Evolutionary conservation across 2,797 vertebrate species (phyloP).

Genomic region (Cirrhinus mrigala): DNA sequence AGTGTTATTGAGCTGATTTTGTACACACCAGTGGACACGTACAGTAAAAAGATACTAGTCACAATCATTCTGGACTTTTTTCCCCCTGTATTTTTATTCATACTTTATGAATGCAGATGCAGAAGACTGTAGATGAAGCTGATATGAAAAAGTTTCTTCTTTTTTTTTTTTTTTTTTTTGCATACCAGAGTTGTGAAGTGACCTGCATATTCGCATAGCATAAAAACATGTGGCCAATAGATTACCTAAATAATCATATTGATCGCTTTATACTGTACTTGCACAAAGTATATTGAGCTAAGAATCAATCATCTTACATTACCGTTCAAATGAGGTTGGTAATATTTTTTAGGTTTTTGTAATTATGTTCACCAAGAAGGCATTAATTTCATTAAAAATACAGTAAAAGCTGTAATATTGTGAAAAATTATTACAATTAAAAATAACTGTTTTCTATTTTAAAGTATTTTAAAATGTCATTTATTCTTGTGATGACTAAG

Average conservation of each 20-base stretch:
- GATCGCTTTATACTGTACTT: background rate
- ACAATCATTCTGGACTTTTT: background rate
- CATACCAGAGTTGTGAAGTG: background rate
- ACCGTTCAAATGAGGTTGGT: background rate
- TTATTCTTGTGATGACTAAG: background rate
- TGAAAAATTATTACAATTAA: background rate
- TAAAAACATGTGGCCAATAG: background rate
- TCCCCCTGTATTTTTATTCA: background rate
- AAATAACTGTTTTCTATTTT: background rate
- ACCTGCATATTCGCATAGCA: background rate
- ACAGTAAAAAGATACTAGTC: background rate
- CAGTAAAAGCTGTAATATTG: background rate
- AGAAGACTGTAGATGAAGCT: too few relatives aligned
- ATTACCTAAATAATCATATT: background rate
- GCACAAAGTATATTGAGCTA: background rate
- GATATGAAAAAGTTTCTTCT: background rate
- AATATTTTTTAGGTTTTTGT: background rate
- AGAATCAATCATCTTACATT: background rate
- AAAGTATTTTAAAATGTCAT: background rate
- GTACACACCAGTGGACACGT: background rate
- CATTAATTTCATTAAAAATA: background rate
- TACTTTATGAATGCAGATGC: background rate
- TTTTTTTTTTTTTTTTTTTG: too few relatives aligned
- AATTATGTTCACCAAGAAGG: background rate
- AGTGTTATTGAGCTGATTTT: background rate